A percentile compares a stretch with the other conserved stretches of the same genome.
Evolutionary conservation across 2,888 invertebrate genomes (phyloP).

Genomic region (Cecidostiba fungosa): DNA sequence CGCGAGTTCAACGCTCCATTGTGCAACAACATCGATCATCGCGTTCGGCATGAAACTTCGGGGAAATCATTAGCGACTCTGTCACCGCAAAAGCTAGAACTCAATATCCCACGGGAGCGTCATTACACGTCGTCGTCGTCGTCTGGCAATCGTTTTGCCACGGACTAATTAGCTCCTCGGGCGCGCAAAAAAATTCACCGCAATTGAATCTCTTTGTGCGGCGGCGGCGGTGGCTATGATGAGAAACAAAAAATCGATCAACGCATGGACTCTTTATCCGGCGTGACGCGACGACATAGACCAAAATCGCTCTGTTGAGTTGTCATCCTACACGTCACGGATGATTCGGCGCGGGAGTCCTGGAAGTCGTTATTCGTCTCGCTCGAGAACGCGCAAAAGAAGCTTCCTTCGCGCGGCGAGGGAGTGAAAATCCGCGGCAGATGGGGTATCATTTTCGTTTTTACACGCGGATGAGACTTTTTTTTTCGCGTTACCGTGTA

Average conservation of each 20-base stretch:
- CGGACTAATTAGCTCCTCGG: constrained; percentile 2
- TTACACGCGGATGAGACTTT: neutral
- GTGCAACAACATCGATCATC: neutral
- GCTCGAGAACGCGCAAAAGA: constrained; percentile 39
- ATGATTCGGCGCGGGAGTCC: constrained; percentile 42
- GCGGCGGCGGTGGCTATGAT: neutral
- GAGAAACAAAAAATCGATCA: neutral
- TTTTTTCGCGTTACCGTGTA: constrained; percentile 5
- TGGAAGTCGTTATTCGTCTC: constrained; percentile 58
- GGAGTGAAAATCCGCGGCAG: constrained; percentile 48
- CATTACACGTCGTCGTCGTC: neutral
- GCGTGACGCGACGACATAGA: neutral
- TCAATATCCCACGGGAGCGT: neutral
- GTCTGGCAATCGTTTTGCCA: neutral
- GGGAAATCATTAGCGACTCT: constrained; percentile 13
- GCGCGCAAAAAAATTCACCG: constrained; percentile 13
- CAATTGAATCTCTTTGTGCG: constrained; percentile 42
- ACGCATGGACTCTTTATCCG: neutral
- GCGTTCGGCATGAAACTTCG: neutral
- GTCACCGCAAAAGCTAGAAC: constrained; percentile 14
- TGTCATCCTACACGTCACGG: constrained; percentile 49
- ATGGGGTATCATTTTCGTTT: constrained; percentile 10
- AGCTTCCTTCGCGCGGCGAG: neutral
- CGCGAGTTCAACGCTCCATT: constrained; percentile 1
- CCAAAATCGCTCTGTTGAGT: constrained; percentile 46